Conservation (phyloP, 2,113 vertebrate species). For the Vidua macroura region DNA sequence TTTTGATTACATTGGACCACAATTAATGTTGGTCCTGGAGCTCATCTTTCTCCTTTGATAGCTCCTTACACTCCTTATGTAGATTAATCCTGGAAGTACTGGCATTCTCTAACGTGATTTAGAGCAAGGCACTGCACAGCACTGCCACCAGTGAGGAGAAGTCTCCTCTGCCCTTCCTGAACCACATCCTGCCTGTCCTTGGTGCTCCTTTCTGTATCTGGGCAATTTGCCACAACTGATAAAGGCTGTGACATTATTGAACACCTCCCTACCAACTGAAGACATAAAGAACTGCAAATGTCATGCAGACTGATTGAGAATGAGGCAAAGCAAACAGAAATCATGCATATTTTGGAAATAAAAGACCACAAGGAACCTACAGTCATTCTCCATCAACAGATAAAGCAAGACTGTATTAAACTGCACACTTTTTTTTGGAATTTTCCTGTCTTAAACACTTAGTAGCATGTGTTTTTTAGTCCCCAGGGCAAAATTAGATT, state of each 20-base stretch:
- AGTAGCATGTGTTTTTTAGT: background rate
- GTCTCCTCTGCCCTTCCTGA: background rate
- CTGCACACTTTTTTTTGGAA: background rate
- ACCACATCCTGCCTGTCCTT: background rate
- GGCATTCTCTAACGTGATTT: background rate
- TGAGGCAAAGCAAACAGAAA: background rate
- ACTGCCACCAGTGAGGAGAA: background rate
- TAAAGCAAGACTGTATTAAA: background rate
- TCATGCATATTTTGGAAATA: background rate
- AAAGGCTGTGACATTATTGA: slow-evolving; percentile 35
- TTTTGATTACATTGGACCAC: slow-evolving; percentile 71
- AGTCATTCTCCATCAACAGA: background rate
- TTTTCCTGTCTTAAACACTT: background rate
- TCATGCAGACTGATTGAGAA: background rate
- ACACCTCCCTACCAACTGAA: background rate
- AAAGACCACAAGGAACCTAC: background rate
- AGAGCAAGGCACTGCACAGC: background rate
- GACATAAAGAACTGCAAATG: slow-evolving; percentile 1
- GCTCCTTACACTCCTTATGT: slow-evolving; percentile 44
- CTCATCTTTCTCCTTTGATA: slow-evolving; percentile 68
- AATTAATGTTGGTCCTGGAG: slow-evolving; percentile 59
- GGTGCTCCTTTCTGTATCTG: background rate
- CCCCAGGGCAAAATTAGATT: background rate
- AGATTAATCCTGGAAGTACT: slow-evolving; percentile 44
- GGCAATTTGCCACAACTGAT: slow-evolving; percentile 19